Percentiles rank a stretch among this genome's conserved stretches.
Evolutionary conservation across 2,797 vertebrate species (phyloP).

Genomic region (Peromyscus aztecus): DNA sequence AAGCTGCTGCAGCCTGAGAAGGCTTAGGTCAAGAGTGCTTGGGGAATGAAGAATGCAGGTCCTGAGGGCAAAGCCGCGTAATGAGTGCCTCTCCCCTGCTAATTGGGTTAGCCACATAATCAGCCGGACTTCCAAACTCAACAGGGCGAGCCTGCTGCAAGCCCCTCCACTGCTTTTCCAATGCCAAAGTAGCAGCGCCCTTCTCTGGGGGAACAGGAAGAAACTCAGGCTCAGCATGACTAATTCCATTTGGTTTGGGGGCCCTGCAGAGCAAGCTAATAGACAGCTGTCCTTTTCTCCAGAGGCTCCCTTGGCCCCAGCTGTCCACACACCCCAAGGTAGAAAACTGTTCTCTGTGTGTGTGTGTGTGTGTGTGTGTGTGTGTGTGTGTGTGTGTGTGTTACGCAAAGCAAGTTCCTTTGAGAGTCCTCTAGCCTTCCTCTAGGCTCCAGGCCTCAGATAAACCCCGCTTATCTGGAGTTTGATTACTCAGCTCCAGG

Average conservation of each 20-base stretch:
- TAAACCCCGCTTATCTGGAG: neutral
- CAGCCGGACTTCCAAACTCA: neutral
- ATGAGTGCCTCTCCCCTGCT: neutral
- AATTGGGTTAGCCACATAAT: constrained; percentile 14
- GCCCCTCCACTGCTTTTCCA: neutral
- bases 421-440: neutral
- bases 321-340: neutral
- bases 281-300: neutral
- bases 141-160: neutral
- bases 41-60: neutral
- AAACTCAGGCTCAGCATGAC: neutral
- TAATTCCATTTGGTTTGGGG: neutral
- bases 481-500: neutral
- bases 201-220: neutral
- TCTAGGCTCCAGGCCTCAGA: neutral
- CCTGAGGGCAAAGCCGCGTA: neutral
- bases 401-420: neutral
- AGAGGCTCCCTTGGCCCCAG: neutral
- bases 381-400: too few relatives aligned
- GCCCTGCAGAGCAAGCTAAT: neutral
- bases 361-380: too few relatives aligned
- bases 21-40: constrained; percentile 50
- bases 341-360: neutral
- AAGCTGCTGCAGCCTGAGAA: neutral
- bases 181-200: neutral